phyloP scores from a whole-genome alignment of 2,113 vertebrate species.

The Oncorhynchus tshawytscha region DNA sequence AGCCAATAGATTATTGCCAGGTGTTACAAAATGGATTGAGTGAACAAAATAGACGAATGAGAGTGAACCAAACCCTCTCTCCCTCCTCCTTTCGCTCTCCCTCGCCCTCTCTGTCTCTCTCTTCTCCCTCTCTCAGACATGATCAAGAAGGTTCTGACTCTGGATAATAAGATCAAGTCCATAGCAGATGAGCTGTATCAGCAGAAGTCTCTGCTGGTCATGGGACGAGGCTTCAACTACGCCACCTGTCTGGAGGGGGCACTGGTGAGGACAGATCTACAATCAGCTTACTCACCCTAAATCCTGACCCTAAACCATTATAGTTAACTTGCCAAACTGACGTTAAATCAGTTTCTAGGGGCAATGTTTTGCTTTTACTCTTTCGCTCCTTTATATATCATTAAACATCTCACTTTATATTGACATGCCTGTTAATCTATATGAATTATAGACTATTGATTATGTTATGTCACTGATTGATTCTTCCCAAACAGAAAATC shows the following conservation, averaged over 20 bases:
- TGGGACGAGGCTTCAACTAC: conserved; percentile 95
- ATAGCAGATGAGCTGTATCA: conserved; percentile 88
- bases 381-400: too few species aligned
- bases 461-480: too few species aligned
- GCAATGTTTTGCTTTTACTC: too few species aligned
- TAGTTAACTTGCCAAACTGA: neutral
- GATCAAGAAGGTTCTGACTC: conserved; percentile 86
- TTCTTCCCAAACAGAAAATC: conserved; percentile 82
- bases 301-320: neutral
- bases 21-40: too few species aligned
- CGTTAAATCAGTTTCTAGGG: too few species aligned
- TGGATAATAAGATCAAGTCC: conserved; percentile 87
- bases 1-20: too few species aligned
- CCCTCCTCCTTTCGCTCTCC: neutral
- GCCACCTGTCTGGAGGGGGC: conserved; percentile 96
- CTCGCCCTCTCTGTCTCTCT: neutral
- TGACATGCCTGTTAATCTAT: too few species aligned
- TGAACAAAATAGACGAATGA: too few species aligned
- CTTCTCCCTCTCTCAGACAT: conserved; percentile 59
- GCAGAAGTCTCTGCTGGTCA: conserved; percentile 89
- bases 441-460: too few species aligned
- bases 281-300: too few species aligned
- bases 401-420: too few species aligned
- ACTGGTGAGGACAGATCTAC: conserved; percentile 77
- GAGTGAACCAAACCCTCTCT: too few species aligned